Evolutionary conservation across 2,797 vertebrate species (phyloP).

Genomic region (Clarias laeviceps): DNA sequence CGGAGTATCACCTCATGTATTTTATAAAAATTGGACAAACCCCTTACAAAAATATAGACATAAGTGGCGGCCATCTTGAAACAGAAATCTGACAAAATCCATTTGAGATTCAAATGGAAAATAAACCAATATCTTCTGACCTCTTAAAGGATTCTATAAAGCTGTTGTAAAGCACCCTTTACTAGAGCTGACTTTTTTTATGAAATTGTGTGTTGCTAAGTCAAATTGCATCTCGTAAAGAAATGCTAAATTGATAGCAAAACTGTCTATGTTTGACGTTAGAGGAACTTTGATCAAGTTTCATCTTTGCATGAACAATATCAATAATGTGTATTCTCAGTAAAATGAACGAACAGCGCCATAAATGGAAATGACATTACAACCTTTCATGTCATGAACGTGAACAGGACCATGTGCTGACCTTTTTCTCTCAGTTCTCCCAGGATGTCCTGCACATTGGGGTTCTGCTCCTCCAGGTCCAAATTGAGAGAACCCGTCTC

Average conservation of each 20-base stretch:
- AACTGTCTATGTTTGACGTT: not conserved
- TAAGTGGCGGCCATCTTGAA: not conserved
- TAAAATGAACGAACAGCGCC: not conserved
- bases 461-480: constrained; percentile 97
- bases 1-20: not conserved
- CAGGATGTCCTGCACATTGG: constrained; percentile 96
- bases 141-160: not conserved
- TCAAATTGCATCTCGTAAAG: not conserved
- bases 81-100: not conserved
- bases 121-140: not conserved
- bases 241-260: not conserved
- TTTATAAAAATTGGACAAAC: not conserved
- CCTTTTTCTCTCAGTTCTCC: constrained; percentile 97
- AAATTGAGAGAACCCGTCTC: constrained; percentile 96
- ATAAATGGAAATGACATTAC: not conserved
- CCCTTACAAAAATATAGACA: not conserved
- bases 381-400: not conserved
- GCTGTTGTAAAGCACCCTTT: not conserved
- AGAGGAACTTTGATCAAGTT: not conserved
- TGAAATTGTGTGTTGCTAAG: not conserved
- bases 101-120: not conserved
- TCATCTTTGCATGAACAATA: not conserved
- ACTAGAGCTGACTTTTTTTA: not conserved
- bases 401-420: constrained; percentile 52
- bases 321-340: not conserved